These are phyloP conservation scores for Plectropomus leopardus DNA, from an alignment of 2,113 vertebrate species.

Conservation along the genomic window DNA sequence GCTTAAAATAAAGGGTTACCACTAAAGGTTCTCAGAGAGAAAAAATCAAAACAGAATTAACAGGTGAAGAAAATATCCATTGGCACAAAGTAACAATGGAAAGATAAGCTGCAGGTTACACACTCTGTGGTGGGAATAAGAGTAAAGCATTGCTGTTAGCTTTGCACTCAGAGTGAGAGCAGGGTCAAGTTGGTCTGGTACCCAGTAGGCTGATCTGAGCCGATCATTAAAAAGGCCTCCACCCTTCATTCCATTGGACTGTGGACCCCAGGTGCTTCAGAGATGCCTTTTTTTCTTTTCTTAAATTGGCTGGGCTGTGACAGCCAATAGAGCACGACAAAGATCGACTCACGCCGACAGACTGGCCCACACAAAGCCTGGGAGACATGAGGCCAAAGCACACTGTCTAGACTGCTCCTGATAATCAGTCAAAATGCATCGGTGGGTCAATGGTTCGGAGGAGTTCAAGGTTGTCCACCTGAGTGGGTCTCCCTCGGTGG, in stretches of 20 bases:
- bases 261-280: conserved; percentile 67
- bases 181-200: conserved; percentile 42
- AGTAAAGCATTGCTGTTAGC: conserved; percentile 24
- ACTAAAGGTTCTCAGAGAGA: neutral
- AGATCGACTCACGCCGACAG: conserved; percentile 51
- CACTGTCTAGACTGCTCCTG: conserved; percentile 58
- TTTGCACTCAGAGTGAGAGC: conserved; percentile 25
- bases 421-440: conserved; percentile 68
- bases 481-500: conserved; percentile 39
- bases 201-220: conserved; percentile 31
- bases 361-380: conserved; percentile 63
- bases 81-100: neutral
- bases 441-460: conserved; percentile 62
- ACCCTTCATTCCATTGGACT: conserved; percentile 58
- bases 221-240: conserved; percentile 52
- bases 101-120: conserved; percentile 5
- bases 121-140: neutral
- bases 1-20: neutral
- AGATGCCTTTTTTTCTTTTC: conserved; percentile 56
- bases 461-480: conserved; percentile 67
- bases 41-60: conserved; percentile 26
- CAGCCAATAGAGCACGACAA: conserved; percentile 70
- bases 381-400: conserved; percentile 56
- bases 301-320: conserved; percentile 81
- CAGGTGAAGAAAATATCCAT: conserved; percentile 12